Conservation (phyloP, 2,888 invertebrate genomes). For the Tachina grossa region DNA sequence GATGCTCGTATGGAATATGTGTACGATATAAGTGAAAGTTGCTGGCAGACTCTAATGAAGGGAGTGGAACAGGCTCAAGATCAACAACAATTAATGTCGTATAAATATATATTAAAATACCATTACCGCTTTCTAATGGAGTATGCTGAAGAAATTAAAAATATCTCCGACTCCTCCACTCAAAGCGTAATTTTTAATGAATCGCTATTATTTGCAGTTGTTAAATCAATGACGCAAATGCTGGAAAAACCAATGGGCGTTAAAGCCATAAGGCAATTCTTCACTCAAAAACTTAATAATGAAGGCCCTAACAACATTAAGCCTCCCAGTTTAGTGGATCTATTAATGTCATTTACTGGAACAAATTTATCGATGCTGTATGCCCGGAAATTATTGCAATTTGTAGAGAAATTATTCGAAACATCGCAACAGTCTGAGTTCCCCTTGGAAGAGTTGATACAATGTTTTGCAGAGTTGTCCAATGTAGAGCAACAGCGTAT, state of each 20-base stretch:
- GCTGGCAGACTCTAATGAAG: constrained; percentile 84
- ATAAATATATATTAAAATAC: constrained; percentile 86
- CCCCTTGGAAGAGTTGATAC: constrained; percentile 87
- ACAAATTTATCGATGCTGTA: constrained; percentile 88
- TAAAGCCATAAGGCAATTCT: constrained; percentile 92
- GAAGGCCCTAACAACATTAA: constrained; percentile 2
- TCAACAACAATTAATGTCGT: constrained; percentile 86
- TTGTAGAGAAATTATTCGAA: constrained; percentile 89
- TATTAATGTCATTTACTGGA: constrained; percentile 91
- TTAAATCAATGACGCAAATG: constrained; percentile 92
- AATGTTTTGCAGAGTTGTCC: constrained; percentile 87
- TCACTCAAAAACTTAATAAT: constrained; percentile 84
- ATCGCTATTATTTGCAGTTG: constrained; percentile 80
- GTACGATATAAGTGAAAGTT: constrained; percentile 85
- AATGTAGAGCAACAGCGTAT: constrained; percentile 86
- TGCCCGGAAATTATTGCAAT: constrained; percentile 90
- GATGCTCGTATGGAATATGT: constrained; percentile 90
- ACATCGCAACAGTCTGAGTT: constrained; percentile 86
- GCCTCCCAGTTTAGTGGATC: constrained; percentile 87
- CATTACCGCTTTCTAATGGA: constrained; percentile 88
- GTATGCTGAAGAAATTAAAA: constrained; percentile 83
- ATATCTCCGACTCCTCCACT: constrained; percentile 56
- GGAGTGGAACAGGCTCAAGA: constrained; percentile 83
- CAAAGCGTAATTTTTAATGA: constrained; percentile 78
- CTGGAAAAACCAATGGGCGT: constrained; percentile 92